Conservation (phyloP, 2,113 vertebrate species). For the Epinephelus moara region DNA sequence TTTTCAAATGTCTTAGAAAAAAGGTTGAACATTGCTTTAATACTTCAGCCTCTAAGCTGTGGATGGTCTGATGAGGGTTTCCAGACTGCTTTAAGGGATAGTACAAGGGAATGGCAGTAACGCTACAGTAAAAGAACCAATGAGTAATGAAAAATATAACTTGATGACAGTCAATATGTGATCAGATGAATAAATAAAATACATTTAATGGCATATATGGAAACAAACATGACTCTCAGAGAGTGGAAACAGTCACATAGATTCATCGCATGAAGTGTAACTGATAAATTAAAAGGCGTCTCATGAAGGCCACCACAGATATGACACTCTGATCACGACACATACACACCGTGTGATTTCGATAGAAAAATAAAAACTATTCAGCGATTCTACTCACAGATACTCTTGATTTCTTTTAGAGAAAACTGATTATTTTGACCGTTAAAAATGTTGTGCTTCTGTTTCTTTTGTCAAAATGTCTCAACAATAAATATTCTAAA, state of each 20-base stretch:
- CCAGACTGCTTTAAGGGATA: background rate
- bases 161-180: background rate
- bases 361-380: constrained; percentile 53
- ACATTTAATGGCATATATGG: constrained; percentile 1
- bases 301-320: constrained; percentile 10
- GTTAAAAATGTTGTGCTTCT: constrained; percentile 40
- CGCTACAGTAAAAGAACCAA: background rate
- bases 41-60: background rate
- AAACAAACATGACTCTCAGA: background rate
- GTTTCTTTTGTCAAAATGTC: background rate
- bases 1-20: background rate
- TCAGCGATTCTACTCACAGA: background rate
- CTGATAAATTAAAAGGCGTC: background rate
- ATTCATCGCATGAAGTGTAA: background rate
- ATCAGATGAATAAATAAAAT: constrained; percentile 16
- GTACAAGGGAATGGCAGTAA: constrained; percentile 18
- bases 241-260: background rate
- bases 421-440: constrained; percentile 5
- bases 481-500: constrained; percentile 38
- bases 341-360: constrained; percentile 5
- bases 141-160: background rate
- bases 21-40: constrained; percentile 1
- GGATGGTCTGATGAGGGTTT: background rate
- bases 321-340: constrained; percentile 12
- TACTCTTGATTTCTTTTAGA: background rate